Evolutionary conservation across 2,113 vertebrate species (phyloP).

Genomic region (Clarias magur): DNA sequence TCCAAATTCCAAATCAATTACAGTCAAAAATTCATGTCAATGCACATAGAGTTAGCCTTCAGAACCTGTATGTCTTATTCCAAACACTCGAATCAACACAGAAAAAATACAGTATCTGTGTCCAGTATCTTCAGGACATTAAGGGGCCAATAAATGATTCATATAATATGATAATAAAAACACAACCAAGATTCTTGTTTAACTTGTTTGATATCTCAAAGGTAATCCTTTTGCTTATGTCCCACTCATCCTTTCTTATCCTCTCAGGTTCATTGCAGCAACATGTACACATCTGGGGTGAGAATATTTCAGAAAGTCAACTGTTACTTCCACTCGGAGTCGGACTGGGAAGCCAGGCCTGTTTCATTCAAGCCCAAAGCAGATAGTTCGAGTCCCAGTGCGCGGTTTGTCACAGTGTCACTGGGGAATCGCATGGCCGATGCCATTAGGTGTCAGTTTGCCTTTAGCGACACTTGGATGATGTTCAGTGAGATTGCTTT

Average conservation of each 20-base stretch:
- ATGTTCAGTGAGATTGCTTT: conserved; percentile 98
- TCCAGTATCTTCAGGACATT: neutral
- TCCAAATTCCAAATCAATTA: neutral
- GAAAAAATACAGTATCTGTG: no score
- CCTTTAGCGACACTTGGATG: conserved; percentile 91
- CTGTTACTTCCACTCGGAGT: conserved; percentile 85
- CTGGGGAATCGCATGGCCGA: conserved; percentile 90
- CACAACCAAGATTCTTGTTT: neutral
- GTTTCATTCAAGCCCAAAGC: conserved; percentile 79
- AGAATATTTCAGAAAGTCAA: conserved; percentile 91
- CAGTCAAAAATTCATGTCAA: neutral
- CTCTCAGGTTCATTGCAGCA: conserved; percentile 92
- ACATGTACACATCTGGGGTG: conserved; percentile 90
- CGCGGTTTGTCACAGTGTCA: conserved; percentile 87
- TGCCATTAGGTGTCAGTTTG: conserved; percentile 90
- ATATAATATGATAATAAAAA: neutral
- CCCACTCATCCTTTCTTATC: conserved; percentile 10
- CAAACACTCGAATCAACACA: neutral
- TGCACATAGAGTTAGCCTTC: neutral
- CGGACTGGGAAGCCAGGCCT: conserved; percentile 84
- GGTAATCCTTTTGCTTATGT: neutral
- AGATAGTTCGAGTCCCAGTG: conserved; percentile 83
- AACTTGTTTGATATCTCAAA: neutral
- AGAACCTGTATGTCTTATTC: neutral
- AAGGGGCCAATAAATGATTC: neutral